Percentiles rank a stretch among this genome's conserved stretches.
Evolutionary conservation across 1,140 invertebrate genomes (phyloP).

Genomic region (Platorchestia sp.): DNA sequence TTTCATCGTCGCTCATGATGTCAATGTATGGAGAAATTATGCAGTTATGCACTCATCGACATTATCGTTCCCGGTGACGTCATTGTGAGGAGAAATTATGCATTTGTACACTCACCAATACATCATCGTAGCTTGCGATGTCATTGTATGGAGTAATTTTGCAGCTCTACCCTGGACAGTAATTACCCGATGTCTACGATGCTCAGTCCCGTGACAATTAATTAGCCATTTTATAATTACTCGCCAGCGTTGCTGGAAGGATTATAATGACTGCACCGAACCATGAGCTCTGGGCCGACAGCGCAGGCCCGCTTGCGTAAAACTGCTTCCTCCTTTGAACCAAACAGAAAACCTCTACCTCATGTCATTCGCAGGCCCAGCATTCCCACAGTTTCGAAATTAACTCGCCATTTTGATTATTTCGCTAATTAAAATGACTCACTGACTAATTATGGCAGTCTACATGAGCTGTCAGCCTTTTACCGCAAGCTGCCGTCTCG

Average conservation of each 20-base stretch:
- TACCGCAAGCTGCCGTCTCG: not conserved
- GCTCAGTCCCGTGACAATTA: not conserved
- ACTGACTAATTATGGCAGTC: slow-evolving; percentile 31
- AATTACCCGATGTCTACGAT: not conserved
- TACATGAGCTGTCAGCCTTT: slow-evolving; percentile 12
- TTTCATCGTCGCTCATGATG: too few species aligned
- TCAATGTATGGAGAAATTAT: too few species aligned
- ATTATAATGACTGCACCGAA: not conserved
- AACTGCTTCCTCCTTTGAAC: slow-evolving; percentile 28
- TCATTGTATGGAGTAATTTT: not conserved
- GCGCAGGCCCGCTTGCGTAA: not conserved
- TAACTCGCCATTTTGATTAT: slow-evolving; percentile 50
- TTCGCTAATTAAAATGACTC: slow-evolving; percentile 37
- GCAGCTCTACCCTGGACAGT: not conserved
- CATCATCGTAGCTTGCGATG: not conserved
- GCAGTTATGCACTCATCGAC: too few species aligned
- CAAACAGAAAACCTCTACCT: slow-evolving; percentile 35
- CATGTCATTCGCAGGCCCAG: slow-evolving; percentile 23
- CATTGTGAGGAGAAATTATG: too few species aligned
- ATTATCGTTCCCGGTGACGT: too few species aligned
- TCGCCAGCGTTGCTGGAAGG: not conserved
- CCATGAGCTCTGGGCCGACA: not conserved
- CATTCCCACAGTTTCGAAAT: slow-evolving; percentile 51
- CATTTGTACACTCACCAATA: not conserved
- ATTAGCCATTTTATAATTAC: not conserved